A percentile compares a stretch with the other conserved stretches of the same genome.
Evolutionary conservation across 2,113 vertebrate genomes (phyloP).

Genomic region (Xenopus borealis): DNA sequence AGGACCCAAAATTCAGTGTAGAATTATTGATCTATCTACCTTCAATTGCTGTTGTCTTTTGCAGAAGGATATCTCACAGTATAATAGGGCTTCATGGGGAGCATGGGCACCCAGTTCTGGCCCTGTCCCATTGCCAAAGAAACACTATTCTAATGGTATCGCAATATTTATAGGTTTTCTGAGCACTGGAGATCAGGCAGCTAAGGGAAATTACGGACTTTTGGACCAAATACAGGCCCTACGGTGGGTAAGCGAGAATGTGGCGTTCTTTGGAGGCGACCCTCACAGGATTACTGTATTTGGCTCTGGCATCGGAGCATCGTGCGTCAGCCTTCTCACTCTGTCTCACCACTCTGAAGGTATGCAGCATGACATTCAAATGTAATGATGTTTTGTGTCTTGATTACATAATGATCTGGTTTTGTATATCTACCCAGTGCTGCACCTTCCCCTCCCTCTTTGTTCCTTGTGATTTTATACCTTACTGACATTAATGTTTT

Average conservation of each 20-base stretch:
- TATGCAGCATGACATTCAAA: slow-evolving; percentile 57
- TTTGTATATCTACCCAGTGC: not conserved
- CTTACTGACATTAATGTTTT: not conserved
- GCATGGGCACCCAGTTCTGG: too few species aligned
- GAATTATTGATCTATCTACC: too few species aligned
- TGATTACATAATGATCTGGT: too few species aligned
- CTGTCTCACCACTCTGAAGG: slow-evolving; percentile 98
- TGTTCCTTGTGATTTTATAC: not conserved
- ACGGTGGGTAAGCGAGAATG: slow-evolving; percentile 97
- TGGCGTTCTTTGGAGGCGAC: slow-evolving; percentile 96
- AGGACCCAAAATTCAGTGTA: too few species aligned
- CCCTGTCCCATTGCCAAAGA: too few species aligned
- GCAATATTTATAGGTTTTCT: slow-evolving; percentile 80
- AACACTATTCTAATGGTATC: not conserved
- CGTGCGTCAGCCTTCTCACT: slow-evolving; percentile 95
- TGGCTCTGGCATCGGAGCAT: slow-evolving; percentile 93
- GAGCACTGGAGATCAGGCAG: slow-evolving; percentile 96
- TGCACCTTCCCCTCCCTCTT: not conserved
- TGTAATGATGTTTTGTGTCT: too few species aligned
- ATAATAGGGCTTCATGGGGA: too few species aligned
- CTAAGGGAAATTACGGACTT: slow-evolving; percentile 96
- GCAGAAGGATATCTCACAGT: too few species aligned
- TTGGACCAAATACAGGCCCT: slow-evolving; percentile 98
- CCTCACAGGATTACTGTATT: slow-evolving; percentile 95
- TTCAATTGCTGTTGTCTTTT: too few species aligned